Percentiles rank a stretch among this genome's conserved stretches.
These are phyloP conservation scores for Ectemnius cavifrons DNA, from an alignment of 2,888 invertebrate species.

Conservation along the genomic window DNA sequence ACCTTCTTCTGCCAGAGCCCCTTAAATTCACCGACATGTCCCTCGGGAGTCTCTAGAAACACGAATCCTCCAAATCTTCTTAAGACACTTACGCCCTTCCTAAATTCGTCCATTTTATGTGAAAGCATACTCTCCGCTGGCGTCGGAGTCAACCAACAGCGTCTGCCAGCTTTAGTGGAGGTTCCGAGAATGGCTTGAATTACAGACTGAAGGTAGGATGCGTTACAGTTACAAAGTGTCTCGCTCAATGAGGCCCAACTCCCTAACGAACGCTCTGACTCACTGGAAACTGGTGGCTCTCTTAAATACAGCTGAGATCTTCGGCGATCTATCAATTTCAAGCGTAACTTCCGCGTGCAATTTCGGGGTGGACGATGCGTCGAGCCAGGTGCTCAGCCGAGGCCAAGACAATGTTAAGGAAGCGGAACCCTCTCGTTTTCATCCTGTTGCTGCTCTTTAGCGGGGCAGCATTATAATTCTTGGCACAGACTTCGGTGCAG, in stretches of 20 bases:
- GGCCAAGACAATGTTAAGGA: conserved; percentile 37
- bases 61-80: too few species aligned
- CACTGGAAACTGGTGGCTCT: neutral
- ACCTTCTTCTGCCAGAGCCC: conserved; percentile 13
- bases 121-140: too few species aligned
- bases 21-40: too few species aligned
- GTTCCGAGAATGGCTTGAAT: too few species aligned
- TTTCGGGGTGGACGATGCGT: neutral
- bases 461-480: conserved; percentile 30
- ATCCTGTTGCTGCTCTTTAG: conserved; percentile 7
- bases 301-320: neutral
- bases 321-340: conserved; percentile 27
- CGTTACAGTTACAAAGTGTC: neutral
- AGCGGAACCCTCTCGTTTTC: conserved; percentile 15
- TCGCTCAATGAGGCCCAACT: conserved; percentile 3
- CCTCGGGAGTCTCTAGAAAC: too few species aligned
- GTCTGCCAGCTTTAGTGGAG: too few species aligned
- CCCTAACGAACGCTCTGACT: neutral
- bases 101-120: neutral
- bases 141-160: too few species aligned
- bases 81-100: neutral
- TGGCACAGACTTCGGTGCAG: conserved; percentile 39
- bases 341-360: conserved; percentile 12
- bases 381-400: too few species aligned
- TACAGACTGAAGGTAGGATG: too few species aligned